Percentiles rank a stretch among this genome's conserved stretches.
Conservation (phyloP, 2,888 invertebrate species). For the Dolichomitus sp. region DNA sequence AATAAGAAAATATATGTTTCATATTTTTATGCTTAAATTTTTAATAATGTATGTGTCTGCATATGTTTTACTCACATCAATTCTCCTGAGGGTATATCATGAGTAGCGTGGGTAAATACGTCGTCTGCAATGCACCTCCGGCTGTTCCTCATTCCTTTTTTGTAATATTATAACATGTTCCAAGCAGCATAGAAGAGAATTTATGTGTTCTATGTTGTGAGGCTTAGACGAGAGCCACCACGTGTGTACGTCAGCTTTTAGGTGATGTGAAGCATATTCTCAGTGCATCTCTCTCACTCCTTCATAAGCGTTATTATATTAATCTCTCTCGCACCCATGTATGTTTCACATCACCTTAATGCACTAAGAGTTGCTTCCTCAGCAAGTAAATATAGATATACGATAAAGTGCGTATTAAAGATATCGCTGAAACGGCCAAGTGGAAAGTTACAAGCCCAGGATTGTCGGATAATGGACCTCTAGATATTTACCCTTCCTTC, state of each 20-base stretch:
- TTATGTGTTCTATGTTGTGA: neutral
- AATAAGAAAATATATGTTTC: too few relatives aligned
- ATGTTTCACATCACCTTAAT: too few relatives aligned
- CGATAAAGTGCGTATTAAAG: neutral
- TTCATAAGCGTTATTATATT: too few relatives aligned
- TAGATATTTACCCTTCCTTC: neutral
- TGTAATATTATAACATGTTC: neutral
- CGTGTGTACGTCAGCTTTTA: neutral
- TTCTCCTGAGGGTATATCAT: neutral
- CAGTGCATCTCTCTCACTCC: too few relatives aligned
- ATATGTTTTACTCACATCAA: too few relatives aligned
- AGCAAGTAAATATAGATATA: neutral
- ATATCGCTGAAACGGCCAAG: neutral
- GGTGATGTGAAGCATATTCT: too few relatives aligned
- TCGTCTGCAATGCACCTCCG: neutral
- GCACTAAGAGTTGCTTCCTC: neutral
- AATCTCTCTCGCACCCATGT: too few relatives aligned
- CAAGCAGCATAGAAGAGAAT: neutral
- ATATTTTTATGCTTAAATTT: too few relatives aligned
- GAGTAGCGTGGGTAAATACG: neutral
- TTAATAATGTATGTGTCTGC: too few relatives aligned
- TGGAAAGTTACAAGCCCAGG: neutral
- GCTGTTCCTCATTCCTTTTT: neutral
- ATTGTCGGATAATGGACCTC: neutral
- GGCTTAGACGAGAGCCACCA: neutral